phyloP scores from a whole-genome alignment of 2,888 invertebrate species.

The Lasioglossum leucozonium region DNA sequence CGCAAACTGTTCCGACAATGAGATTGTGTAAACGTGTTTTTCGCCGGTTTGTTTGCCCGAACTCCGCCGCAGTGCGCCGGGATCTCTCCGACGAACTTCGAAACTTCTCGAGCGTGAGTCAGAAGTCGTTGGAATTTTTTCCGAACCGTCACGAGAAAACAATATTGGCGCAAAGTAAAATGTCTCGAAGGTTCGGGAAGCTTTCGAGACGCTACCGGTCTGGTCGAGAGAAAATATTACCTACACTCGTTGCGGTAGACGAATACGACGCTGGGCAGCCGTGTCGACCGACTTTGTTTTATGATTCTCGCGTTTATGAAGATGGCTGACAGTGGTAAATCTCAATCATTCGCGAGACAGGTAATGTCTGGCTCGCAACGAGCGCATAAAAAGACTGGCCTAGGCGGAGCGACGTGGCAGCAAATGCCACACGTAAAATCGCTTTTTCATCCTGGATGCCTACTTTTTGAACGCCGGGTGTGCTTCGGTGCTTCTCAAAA shows the following conservation, averaged over 20 bases:
- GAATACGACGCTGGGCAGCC: not conserved
- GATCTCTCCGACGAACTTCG: not conserved
- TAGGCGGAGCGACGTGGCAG: too few species aligned
- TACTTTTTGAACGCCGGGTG: not conserved
- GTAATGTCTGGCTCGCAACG: constrained; percentile 29
- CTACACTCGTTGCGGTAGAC: not conserved
- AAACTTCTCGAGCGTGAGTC: not conserved
- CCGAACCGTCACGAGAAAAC: not conserved
- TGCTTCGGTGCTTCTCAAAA: not conserved
- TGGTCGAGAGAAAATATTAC: not conserved
- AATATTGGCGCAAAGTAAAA: not conserved
- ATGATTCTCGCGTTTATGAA: constrained; percentile 33
- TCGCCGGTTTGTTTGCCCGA: not conserved
- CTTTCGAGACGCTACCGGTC: not conserved
- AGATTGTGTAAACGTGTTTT: constrained; percentile 9
- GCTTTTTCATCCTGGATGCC: not conserved
- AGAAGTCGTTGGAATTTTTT: not conserved
- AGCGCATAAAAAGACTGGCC: constrained; percentile 12
- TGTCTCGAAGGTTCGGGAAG: not conserved
- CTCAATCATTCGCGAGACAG: constrained; percentile 30
- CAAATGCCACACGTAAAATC: constrained; percentile 6
- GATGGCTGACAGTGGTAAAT: constrained; percentile 45
- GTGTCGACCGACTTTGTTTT: not conserved
- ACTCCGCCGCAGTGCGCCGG: not conserved
- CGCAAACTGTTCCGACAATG: constrained; percentile 17